Percentiles rank a stretch among this genome's conserved stretches.
Evolutionary conservation across 2,888 invertebrate genomes (phyloP).

Genomic region (Acleris holmiana): DNA sequence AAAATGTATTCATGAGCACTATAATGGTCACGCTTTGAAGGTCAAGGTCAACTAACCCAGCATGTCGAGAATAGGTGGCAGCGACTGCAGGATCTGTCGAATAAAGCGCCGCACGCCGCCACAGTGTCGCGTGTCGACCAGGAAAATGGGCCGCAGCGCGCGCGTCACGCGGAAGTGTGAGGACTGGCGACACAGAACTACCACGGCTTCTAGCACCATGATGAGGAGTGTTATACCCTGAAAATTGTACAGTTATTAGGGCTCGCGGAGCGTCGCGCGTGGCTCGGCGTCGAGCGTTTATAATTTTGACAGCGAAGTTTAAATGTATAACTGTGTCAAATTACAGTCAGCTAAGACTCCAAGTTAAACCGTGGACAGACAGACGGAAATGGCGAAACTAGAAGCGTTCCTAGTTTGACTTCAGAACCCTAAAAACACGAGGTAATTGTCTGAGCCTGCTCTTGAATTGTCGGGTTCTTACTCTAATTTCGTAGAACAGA

Average conservation of each 20-base stretch:
- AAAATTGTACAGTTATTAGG: conserved; percentile 31
- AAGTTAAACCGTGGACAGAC: no score
- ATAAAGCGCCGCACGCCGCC: conserved; percentile 91
- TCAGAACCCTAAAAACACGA: no score
- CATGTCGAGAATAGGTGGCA: conserved; percentile 96
- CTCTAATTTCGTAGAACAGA: no score
- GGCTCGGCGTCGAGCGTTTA: no score
- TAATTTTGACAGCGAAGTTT: no score
- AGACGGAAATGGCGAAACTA: no score
- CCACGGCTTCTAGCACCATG: conserved; percentile 93
- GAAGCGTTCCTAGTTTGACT: no score
- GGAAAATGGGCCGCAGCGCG: conserved; percentile 93
- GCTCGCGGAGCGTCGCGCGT: no score
- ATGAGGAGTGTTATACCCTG: conserved; percentile 90
- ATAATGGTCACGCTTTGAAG: background rate
- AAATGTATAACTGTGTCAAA: no score
- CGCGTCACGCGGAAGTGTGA: conserved; percentile 95
- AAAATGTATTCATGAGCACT: background rate
- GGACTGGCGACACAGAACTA: conserved; percentile 91
- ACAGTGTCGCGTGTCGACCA: conserved; percentile 93
- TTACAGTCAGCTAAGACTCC: no score
- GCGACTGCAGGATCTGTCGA: conserved; percentile 91
- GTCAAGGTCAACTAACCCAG: conserved; percentile 76
- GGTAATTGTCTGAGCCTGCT: no score
- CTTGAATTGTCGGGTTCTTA: no score